phyloP scores from a whole-genome alignment of 2,113 vertebrate genomes.

The Corynorhinus townsendii region DNA sequence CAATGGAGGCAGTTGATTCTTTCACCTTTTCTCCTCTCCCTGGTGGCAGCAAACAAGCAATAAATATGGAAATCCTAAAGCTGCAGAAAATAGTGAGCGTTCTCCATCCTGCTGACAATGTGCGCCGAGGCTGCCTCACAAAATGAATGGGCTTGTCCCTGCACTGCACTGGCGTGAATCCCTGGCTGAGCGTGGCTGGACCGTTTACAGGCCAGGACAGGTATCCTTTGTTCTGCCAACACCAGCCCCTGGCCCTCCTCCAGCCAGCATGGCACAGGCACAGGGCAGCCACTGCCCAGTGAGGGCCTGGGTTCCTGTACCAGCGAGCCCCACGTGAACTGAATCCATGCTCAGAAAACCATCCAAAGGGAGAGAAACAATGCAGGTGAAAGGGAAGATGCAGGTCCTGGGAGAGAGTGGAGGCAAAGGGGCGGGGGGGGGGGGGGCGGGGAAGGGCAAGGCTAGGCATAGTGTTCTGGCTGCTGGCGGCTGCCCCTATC shows the following conservation, averaged over 20 bases:
- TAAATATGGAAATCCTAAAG: conserved; percentile 82
- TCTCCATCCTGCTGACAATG: conserved; percentile 50
- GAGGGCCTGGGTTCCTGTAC: neutral
- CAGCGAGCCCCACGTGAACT: neutral
- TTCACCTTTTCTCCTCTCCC: conserved; percentile 23
- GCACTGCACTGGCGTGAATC: neutral
- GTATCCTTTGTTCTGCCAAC: conserved; percentile 46
- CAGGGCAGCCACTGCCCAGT: neutral
- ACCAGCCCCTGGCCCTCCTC: neutral
- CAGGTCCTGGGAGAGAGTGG: accelerated
- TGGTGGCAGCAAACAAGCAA: conserved; percentile 60
- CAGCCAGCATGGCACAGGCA: neutral
- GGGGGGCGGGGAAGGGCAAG: too few species aligned
- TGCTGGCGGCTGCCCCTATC: too few species aligned
- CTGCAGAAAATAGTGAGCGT: conserved; percentile 40
- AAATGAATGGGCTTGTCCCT: conserved; percentile 60
- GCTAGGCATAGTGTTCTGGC: too few species aligned
- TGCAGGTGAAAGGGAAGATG: neutral
- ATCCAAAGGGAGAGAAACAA: neutral
- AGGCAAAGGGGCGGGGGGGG: neutral
- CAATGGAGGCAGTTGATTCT: conserved; percentile 54
- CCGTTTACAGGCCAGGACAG: neutral
- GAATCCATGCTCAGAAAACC: neutral
- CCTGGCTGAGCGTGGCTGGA: neutral
- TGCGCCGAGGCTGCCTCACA: neutral